Percentiles rank a stretch among this genome's conserved stretches.
These are phyloP conservation scores for Brachyptera risi DNA, from an alignment of 2,888 invertebrate genomes.

Conservation along the genomic window DNA sequence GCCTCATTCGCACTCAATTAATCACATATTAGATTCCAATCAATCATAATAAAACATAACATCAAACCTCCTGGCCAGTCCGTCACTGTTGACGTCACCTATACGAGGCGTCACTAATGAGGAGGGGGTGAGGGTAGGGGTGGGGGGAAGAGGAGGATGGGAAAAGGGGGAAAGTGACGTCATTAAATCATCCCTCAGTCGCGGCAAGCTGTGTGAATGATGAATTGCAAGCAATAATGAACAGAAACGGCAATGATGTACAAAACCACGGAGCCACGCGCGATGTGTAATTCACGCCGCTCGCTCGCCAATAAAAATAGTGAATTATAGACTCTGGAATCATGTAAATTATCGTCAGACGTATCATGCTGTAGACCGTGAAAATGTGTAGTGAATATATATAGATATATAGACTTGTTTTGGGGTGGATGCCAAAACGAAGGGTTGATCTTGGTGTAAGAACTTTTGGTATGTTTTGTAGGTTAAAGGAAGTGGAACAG, in stretches of 20 bases:
- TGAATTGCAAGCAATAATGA: slow-evolving; percentile 16
- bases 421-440: background rate
- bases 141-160: too few relatives aligned
- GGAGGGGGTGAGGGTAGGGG: too few relatives aligned
- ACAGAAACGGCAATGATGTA: slow-evolving; percentile 11
- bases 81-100: too few relatives aligned
- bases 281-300: slow-evolving; percentile 4
- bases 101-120: slow-evolving; percentile 15
- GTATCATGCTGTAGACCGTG: too few relatives aligned
- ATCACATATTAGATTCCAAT: too few relatives aligned
- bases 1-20: too few relatives aligned
- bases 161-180: slow-evolving; percentile 10
- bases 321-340: slow-evolving; percentile 12
- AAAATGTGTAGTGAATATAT: too few relatives aligned
- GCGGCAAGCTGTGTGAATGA: slow-evolving; percentile 16
- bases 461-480: too few relatives aligned
- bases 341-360: slow-evolving; percentile 9
- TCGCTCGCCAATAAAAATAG: slow-evolving; percentile 14
- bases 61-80: too few relatives aligned
- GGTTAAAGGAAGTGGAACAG: too few relatives aligned
- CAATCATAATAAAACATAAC: too few relatives aligned
- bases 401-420: background rate
- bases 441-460: too few relatives aligned
- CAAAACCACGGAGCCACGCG: background rate
- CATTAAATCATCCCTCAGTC: slow-evolving; percentile 20